These are phyloP conservation scores for Boloria selene DNA, from an alignment of 2,888 invertebrate species.

Conservation along the genomic window DNA sequence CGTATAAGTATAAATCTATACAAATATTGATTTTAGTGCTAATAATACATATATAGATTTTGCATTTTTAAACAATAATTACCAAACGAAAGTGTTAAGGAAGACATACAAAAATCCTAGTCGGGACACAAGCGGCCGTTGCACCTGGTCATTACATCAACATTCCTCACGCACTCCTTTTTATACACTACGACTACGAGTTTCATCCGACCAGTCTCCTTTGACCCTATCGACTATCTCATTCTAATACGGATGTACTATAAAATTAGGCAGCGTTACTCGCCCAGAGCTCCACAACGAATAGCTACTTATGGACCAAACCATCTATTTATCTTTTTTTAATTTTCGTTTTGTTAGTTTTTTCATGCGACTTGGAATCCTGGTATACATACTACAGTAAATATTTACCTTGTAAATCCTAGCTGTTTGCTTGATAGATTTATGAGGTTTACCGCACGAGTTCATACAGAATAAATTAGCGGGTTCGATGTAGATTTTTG, in stretches of 20 bases:
- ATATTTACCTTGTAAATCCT: conserved; percentile 61
- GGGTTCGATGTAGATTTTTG: conserved; percentile 45
- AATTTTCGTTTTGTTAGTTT: conserved; percentile 53
- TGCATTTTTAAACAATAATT: conserved; percentile 42
- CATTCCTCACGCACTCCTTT: conserved; percentile 81
- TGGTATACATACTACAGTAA: conserved; percentile 48
- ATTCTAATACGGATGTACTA: conserved; percentile 48
- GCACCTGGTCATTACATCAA: conserved; percentile 75
- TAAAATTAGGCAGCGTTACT: conserved; percentile 52
- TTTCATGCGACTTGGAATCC: conserved; percentile 45
- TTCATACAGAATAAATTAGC: conserved; percentile 47
- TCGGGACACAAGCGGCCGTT: conserved; percentile 70
- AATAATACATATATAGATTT: neutral
- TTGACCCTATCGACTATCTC: conserved; percentile 51
- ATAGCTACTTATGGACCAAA: conserved; percentile 18
- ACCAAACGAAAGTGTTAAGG: conserved; percentile 61
- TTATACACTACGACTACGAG: conserved; percentile 67
- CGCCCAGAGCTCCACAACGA: conserved; percentile 37
- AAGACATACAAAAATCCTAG: conserved; percentile 73
- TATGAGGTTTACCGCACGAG: conserved; percentile 57
- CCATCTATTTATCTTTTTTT: conserved; percentile 52
- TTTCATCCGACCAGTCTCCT: conserved; percentile 63
- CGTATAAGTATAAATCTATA: neutral
- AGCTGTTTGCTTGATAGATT: conserved; percentile 58
- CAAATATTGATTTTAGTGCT: neutral